These are phyloP conservation scores for Ecdyonurus torrentis DNA, from an alignment of 2,888 invertebrate genomes.

Conservation along the genomic window DNA sequence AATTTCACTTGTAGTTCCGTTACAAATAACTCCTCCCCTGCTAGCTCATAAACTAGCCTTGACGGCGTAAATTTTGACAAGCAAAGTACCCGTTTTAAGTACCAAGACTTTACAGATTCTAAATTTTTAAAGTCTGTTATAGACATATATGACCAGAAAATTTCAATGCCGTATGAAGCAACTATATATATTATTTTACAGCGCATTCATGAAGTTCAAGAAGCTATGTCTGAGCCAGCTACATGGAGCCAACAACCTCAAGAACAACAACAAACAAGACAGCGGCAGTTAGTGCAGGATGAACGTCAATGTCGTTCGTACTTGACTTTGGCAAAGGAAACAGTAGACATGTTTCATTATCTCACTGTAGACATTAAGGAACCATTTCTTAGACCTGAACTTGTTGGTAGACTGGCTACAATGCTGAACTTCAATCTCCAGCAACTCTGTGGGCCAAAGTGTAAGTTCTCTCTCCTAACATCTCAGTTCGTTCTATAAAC, in stretches of 20 bases:
- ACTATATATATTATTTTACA: no score
- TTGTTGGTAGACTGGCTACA: slow-evolving; percentile 86
- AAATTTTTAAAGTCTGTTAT: no score
- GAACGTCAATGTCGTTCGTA: slow-evolving; percentile 69
- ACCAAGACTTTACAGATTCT: no score
- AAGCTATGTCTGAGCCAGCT: slow-evolving; percentile 50
- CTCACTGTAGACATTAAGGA: slow-evolving; percentile 87
- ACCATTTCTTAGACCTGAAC: slow-evolving; percentile 84
- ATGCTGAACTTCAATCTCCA: slow-evolving; percentile 98
- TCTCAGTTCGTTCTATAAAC: no score
- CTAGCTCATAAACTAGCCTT: no score
- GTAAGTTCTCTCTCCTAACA: slow-evolving; percentile 46
- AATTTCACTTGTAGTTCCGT: no score
- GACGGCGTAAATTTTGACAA: no score
- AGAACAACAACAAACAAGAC: slow-evolving; percentile 55
- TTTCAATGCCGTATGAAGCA: no score
- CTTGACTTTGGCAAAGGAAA: slow-evolving; percentile 81
- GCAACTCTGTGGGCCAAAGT: slow-evolving; percentile 91
- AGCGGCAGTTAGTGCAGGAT: slow-evolving; percentile 64
- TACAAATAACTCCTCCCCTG: no score
- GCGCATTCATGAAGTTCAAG: slow-evolving; percentile 59
- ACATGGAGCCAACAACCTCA: slow-evolving; percentile 48
- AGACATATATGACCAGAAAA: no score
- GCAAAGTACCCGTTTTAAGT: no score
- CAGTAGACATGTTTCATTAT: slow-evolving; percentile 96